phyloP scores from a whole-genome alignment of 2,888 invertebrate species.

The Hedychridium roseum region DNA sequence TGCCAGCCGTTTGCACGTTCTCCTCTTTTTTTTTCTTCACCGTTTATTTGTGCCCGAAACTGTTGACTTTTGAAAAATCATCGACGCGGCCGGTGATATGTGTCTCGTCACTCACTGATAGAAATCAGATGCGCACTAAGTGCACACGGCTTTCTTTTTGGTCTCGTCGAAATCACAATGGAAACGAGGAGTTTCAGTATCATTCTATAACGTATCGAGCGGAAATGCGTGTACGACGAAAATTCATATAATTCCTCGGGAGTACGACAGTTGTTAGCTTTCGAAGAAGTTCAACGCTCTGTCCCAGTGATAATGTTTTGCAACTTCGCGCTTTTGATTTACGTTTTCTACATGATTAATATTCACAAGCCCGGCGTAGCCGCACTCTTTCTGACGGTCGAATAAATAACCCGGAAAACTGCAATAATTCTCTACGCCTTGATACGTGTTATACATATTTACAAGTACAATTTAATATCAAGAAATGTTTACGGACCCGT shows the following conservation, averaged over 20 bases:
- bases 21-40: slow-evolving; percentile 7
- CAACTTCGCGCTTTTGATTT: slow-evolving; percentile 37
- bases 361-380: neutral
- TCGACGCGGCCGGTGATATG: slow-evolving; percentile 41
- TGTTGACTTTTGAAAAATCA: slow-evolving; percentile 24
- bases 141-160: slow-evolving; percentile 7
- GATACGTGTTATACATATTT: slow-evolving; percentile 13
- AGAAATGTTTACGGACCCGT: slow-evolving; percentile 39
- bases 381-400: too few species aligned
- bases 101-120: slow-evolving; percentile 38
- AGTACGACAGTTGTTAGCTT: too few species aligned
- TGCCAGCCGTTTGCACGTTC: slow-evolving; percentile 32
- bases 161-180: slow-evolving; percentile 11
- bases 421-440: neutral
- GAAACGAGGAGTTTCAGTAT: too few species aligned
- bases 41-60: slow-evolving; percentile 11
- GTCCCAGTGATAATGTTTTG: neutral
- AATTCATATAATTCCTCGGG: too few species aligned
- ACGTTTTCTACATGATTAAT: neutral
- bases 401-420: neutral
- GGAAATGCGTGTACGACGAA: too few species aligned
- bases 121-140: slow-evolving; percentile 21
- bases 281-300: too few species aligned
- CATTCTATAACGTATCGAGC: too few species aligned
- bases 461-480: slow-evolving; percentile 29